Percentiles rank a stretch among this genome's conserved stretches.
Evolutionary conservation across 2,113 vertebrate species (phyloP).

Genomic region (Ciconia maguari): DNA sequence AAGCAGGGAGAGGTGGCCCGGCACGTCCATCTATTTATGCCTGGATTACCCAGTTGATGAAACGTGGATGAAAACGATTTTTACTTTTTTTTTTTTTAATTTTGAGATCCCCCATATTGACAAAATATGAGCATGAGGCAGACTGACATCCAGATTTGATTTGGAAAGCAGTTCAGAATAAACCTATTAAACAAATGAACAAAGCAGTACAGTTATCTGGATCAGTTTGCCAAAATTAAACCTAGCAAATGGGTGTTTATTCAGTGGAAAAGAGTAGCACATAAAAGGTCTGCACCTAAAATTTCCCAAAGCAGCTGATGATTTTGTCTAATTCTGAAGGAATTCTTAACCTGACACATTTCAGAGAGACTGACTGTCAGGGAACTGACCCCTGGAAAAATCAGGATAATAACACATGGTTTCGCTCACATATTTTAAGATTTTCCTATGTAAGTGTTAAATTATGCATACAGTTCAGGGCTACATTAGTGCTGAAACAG

Average conservation of each 20-base stretch:
- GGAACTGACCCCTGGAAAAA: not conserved
- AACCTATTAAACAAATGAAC: not conserved
- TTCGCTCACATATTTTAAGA: not conserved
- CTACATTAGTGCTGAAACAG: not conserved
- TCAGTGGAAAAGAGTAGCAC: not conserved
- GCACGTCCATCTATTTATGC: not conserved
- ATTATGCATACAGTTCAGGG: not conserved
- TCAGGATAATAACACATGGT: not conserved
- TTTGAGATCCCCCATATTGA: not conserved
- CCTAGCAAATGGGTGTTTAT: not conserved
- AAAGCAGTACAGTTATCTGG: not conserved
- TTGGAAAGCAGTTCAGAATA: not conserved
- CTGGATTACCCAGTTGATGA: not conserved
- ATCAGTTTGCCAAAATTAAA: not conserved
- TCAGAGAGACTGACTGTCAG: not conserved
- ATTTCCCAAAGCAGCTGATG: not conserved
- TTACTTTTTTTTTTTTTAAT: not conserved
- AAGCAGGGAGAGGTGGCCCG: not conserved
- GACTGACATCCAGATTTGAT: not conserved
- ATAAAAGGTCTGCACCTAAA: not conserved
- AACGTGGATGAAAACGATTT: fast-evolving
- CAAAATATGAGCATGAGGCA: not conserved
- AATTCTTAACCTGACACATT: not conserved
- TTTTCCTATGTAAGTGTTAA: not conserved
- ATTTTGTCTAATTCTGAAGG: not conserved